These are phyloP conservation scores for Noctua janthina DNA, from an alignment of 2,888 invertebrate species.

Conservation along the genomic window DNA sequence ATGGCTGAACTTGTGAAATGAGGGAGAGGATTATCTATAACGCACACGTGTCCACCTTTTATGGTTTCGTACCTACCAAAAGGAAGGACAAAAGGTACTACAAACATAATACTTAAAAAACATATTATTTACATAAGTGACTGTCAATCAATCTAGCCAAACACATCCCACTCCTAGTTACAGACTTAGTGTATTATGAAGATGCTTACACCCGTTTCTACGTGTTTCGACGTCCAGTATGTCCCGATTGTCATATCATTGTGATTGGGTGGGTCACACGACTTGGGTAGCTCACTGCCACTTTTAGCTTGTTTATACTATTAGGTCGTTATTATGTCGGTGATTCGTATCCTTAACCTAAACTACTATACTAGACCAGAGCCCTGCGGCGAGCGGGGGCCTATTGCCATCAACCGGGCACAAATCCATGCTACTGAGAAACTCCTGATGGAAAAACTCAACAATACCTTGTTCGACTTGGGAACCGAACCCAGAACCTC, in stretches of 20 bases:
- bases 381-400: neutral
- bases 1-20: slow-evolving; percentile 35
- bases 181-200: neutral
- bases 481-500: too few relatives aligned
- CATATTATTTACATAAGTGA: neutral
- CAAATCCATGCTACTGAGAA: too few relatives aligned
- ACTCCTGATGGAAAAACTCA: too few relatives aligned
- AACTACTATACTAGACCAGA: neutral
- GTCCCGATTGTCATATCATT: too few relatives aligned
- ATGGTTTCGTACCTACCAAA: slow-evolving; percentile 38
- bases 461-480: too few relatives aligned
- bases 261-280: neutral
- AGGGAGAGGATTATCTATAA: slow-evolving; percentile 30
- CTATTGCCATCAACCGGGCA: too few relatives aligned
- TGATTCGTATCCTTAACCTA: neutral
- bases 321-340: neutral
- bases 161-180: neutral
- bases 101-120: neutral
- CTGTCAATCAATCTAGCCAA: neutral
- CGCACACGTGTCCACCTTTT: slow-evolving; percentile 21
- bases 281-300: neutral
- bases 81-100: slow-evolving; percentile 5
- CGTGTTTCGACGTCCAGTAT: neutral
- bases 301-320: neutral
- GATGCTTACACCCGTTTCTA: neutral